Conservation (phyloP, 2,888 invertebrate genomes). For the Drosophila nr. medialis region DNA sequence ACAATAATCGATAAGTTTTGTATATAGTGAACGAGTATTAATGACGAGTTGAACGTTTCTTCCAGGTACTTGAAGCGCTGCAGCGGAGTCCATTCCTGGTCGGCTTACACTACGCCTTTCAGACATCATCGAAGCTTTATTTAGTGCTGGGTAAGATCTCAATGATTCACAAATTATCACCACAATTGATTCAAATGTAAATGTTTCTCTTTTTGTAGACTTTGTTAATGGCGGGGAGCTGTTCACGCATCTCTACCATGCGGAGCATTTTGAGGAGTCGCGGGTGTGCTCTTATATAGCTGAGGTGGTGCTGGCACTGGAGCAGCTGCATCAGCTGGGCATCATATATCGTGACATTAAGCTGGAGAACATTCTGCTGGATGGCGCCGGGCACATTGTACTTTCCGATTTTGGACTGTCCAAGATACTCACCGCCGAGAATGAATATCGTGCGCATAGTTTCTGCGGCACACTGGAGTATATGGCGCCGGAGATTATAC, state of each 20-base stretch:
- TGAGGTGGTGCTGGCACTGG: slow-evolving; percentile 97
- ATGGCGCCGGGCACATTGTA: slow-evolving; percentile 97
- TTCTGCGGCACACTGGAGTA: slow-evolving; percentile 99
- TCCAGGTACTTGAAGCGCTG: slow-evolving; percentile 95
- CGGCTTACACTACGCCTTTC: slow-evolving; percentile 98
- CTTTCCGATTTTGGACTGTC: slow-evolving; percentile 99
- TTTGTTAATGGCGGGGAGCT: slow-evolving; percentile 98
- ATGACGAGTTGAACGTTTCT: slow-evolving; percentile 25
- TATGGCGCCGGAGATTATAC: slow-evolving; percentile 95
- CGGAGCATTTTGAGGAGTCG: slow-evolving; percentile 95
- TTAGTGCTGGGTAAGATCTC: slow-evolving; percentile 94
- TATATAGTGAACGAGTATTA: not conserved
- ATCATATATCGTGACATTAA: slow-evolving; percentile 99
- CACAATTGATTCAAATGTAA: not conserved
- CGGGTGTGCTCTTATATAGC: slow-evolving; percentile 97
- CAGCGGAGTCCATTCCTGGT: slow-evolving; percentile 98
- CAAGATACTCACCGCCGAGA: slow-evolving; percentile 91
- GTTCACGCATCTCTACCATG: slow-evolving; percentile 97
- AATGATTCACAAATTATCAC: not conserved
- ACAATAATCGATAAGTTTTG: slow-evolving; percentile 23
- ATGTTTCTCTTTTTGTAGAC: slow-evolving; percentile 87
- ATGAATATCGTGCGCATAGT: slow-evolving; percentile 94
- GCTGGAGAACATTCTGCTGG: slow-evolving; percentile 97
- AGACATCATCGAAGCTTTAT: slow-evolving; percentile 98
- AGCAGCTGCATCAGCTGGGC: slow-evolving; percentile 97